Evolutionary conservation across 2,797 vertebrate species (phyloP), one percentile per base, ranked within the genome.

Genomic region (Gymnothorax reevesii): DNA sequence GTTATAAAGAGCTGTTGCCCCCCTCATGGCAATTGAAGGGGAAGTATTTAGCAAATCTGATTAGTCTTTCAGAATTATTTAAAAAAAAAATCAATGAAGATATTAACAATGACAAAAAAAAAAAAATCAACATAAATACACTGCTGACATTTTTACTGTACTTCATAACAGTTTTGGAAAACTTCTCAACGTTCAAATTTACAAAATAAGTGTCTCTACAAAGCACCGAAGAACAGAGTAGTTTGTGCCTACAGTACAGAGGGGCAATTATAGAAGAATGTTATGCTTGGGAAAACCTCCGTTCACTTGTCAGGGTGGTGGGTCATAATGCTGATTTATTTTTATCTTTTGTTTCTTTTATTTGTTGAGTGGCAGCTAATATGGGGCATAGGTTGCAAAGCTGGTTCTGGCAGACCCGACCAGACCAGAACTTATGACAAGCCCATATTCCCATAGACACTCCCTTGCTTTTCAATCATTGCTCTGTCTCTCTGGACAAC

Each of bases 1-100:
- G 3, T 7, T 42, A 69, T 86, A 69, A 66, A 54, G 83, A 83
- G 83, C 57, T 52, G 80, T 83, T 86, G 80, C 79, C 42, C 73
- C 49, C 42, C 42, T 7, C 49, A 79, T 79, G 33, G 42, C 75
- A 52, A 42, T 79, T 17, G 13, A 20, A 54, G 4, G 10, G 27
- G 10, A 75, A 75, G 33, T 15, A 75, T 75, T 75, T 75, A 15
- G 33, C 27, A 49, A 71, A 12, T 42, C 17, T 20, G 13, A 22
- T 22, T 54, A 7, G 20, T n/a, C 17, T 20, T 80, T 54, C 20
- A 55, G 15, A 1, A 20, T n/a, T 42, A n/a, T 42, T 1, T 1
- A 42, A 42, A 42, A 42, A 42, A 42, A 52, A 55, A 55, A 10
- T 33, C 52, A n/a, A 80, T 27, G 52, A 7, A 1, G 9, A 54